Evolutionary conservation across 2,797 vertebrate genomes (phyloP).

Genomic region (Pseudomugil tenellus): DNA sequence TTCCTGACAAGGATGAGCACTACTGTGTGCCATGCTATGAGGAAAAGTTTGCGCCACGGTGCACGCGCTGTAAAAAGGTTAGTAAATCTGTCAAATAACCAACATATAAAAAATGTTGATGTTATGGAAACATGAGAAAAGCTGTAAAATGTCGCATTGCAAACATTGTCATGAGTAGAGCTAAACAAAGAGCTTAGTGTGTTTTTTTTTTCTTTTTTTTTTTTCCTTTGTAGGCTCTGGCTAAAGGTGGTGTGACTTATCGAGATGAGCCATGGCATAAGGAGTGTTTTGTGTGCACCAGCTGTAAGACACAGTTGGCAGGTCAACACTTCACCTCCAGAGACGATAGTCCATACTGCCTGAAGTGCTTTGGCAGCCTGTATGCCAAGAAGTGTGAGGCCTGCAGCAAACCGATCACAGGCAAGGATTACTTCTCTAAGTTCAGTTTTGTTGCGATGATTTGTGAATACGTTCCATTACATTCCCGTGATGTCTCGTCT

Average conservation of each 20-base stretch:
- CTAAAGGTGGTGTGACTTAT: slow-evolving; percentile 98
- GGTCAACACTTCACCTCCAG: slow-evolving; percentile 98
- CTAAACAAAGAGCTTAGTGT: slow-evolving; percentile 15
- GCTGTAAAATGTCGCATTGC: too few species aligned
- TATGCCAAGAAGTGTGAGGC: slow-evolving; percentile 98
- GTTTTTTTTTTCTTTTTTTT: slow-evolving; percentile 18
- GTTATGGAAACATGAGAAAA: background rate
- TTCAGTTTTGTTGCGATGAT: background rate
- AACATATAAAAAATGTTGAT: background rate
- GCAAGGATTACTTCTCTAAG: slow-evolving; percentile 66
- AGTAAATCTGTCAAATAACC: slow-evolving; percentile 6
- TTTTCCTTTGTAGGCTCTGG: slow-evolving; percentile 84
- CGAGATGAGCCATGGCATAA: slow-evolving; percentile 98
- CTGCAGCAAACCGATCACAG: slow-evolving; percentile 97
- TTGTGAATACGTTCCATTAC: background rate
- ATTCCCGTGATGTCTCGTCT: background rate
- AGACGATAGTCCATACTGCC: slow-evolving; percentile 95
- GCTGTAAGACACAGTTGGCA: slow-evolving; percentile 93
- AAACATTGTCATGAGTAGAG: background rate
- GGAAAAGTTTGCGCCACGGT: slow-evolving; percentile 98
- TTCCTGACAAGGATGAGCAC: slow-evolving; percentile 96
- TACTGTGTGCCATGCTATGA: slow-evolving; percentile 98
- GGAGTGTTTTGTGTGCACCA: slow-evolving; percentile 97
- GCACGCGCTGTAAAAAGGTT: slow-evolving; percentile 97
- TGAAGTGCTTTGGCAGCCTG: slow-evolving; percentile 96